Conservation (phyloP, 92 coral and sea anemone genomes). For the Parazoanthus atlanticus region DNA sequence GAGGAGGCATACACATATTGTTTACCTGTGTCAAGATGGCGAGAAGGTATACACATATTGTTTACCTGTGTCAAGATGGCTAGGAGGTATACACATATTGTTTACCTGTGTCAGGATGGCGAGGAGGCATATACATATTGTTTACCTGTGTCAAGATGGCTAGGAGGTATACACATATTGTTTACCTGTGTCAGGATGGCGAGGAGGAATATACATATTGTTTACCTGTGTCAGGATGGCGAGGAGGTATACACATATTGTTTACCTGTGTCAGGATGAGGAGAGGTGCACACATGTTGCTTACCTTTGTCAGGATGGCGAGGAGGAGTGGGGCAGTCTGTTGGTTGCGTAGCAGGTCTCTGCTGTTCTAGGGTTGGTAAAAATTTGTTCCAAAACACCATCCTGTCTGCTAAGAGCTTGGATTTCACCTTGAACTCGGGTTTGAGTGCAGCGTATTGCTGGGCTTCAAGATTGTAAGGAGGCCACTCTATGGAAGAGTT, state of each 20-base stretch:
- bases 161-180: no score
- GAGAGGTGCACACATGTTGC: not conserved
- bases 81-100: not conserved
- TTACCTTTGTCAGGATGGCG: not conserved
- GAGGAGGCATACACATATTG: no score
- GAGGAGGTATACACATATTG: no score
- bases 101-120: no score
- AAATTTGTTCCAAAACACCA: constrained; percentile 7
- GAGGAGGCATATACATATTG: no score
- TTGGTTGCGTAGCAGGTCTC: not conserved
- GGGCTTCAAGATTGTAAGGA: not conserved
- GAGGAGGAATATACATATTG: no score
- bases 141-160: no score
- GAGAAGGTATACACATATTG: not conserved
- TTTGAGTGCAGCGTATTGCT: constrained; percentile 15
- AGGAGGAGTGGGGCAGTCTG: not conserved
- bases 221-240: no score
- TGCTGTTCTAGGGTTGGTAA: not conserved
- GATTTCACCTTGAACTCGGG: not conserved
- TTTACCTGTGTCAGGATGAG: no score
- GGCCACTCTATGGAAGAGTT: not conserved
- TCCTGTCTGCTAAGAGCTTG: constrained; percentile 19
- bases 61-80: not conserved
- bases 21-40: no score
- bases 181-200: no score